Evolutionary conservation across 1,140 invertebrate genomes (phyloP), one percentile per base, ranked within the genome.

Genomic region (Radopholus similis): DNA sequence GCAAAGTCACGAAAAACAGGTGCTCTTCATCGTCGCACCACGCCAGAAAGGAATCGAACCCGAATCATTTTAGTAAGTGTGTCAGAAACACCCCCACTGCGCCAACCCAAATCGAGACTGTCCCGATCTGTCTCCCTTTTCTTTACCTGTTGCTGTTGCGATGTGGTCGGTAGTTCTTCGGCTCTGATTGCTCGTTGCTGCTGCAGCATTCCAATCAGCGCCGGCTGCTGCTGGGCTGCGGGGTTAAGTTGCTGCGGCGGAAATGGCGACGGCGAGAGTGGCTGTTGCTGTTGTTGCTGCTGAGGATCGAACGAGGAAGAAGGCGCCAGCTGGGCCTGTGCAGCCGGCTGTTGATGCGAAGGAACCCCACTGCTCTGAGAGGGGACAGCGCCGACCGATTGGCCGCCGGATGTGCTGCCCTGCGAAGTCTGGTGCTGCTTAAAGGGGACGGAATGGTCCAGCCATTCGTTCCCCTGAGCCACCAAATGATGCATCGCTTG

Each of bases 391-490:
- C 26, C 18, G n/a, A 32, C 30, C 9, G 9, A 21, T 6, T 18
- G 37, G 28, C 30, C 34, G 21, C 34, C 28, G 4, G 28, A 40
- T 42, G 47, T n/a, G 47, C 11, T 62, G 4, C 59, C 38, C 42
- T 47, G 49, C 9, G 59, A 62, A 32, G 38, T 26, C 47, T 62
- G 59, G 18, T 62, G 59, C 18, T 62, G 59, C 59, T 62, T 32
- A 62, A 49, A 26, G 1, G 34, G 1, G 4, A 44, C 18, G 15
- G 13, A 51, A 51, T 11, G 23, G 47, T 11, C 9, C 18, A 26
- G 0, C 23, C 44, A 6, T 47, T 47, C n/a, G 6, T n/a, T 47
- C 42, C 42, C n/a, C n/a, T n/a, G n/a, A n/a, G n/a, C n/a, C n/a
- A n/a, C n/a, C n/a, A n/a, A n/a, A n/a, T n/a, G n/a, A n/a, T n/a